Conservation (phyloP, 2,888 invertebrate genomes). For the Drosophila antonietae region DNA sequence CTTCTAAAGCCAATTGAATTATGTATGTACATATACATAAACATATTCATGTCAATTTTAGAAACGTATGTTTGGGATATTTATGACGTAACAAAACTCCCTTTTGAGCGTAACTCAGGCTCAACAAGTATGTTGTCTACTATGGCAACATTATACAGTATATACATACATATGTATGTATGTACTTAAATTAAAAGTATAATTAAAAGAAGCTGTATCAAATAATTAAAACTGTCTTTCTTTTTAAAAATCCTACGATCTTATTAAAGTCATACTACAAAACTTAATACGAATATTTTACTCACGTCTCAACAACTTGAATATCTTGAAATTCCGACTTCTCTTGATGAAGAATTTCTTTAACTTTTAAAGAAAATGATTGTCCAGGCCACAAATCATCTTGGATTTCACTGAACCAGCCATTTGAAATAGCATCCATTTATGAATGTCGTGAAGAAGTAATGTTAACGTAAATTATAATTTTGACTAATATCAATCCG, state of each 20-base stretch:
- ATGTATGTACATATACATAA: neutral
- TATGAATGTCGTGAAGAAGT: neutral
- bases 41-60: no score
- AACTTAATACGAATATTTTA: constrained; percentile 37
- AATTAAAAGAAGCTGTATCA: neutral
- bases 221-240: neutral
- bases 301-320: constrained; percentile 91
- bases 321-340: constrained; percentile 94
- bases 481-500: neutral
- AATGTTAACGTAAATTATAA: neutral
- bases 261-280: neutral
- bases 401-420: constrained; percentile 97
- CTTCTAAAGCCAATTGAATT: neutral
- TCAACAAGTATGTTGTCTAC: neutral
- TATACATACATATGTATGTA: no score
- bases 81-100: neutral
- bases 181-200: neutral
- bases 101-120: neutral
- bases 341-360: constrained; percentile 91
- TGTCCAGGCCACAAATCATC: constrained; percentile 96
- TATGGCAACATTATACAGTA: neutral
- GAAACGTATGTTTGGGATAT: neutral
- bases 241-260: neutral
- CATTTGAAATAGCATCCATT: constrained; percentile 89
- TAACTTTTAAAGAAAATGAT: constrained; percentile 93